Conservation (phyloP, 64 coral and sea anemone species). For the Orbicella faveolata region DNA sequence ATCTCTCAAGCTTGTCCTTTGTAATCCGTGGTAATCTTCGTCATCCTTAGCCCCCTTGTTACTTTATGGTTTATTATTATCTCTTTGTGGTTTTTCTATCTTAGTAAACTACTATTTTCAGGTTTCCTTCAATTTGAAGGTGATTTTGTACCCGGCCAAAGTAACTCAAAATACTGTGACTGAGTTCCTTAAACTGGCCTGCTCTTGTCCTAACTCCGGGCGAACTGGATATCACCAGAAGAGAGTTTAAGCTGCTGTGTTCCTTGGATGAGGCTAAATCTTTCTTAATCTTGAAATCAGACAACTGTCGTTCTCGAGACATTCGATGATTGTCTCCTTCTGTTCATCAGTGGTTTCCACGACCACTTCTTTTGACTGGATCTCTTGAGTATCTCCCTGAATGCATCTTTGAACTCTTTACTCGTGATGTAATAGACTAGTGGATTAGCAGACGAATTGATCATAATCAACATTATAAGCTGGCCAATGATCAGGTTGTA, state of each 20-base stretch:
- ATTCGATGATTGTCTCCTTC: not conserved
- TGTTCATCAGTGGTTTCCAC: not conserved
- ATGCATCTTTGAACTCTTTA: constrained; percentile 51
- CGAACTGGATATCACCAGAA: not conserved
- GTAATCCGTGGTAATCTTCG: too few species aligned
- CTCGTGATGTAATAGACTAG: constrained; percentile 63
- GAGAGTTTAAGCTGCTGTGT: not conserved
- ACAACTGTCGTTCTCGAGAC: not conserved
- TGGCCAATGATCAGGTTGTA: constrained; percentile 13
- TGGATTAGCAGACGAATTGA: constrained; percentile 44
- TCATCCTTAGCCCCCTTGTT: too few species aligned
- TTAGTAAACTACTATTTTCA: too few species aligned
- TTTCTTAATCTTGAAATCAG: not conserved
- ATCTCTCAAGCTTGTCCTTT: too few species aligned
- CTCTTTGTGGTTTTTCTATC: too few species aligned
- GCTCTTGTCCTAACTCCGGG: too few species aligned
- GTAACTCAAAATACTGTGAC: too few species aligned
- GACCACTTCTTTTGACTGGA: not conserved
- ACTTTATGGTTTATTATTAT: too few species aligned
- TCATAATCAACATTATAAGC: constrained; percentile 5
- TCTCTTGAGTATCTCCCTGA: not conserved
- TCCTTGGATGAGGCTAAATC: not conserved
- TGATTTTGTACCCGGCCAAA: too few species aligned
- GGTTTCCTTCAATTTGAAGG: too few species aligned
- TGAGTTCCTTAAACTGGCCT: too few species aligned